A percentile compares a stretch with the other conserved stretches of the same genome.
Evolutionary conservation across 2,113 vertebrate species (phyloP).

Genomic region (Halcyon malimbica): DNA sequence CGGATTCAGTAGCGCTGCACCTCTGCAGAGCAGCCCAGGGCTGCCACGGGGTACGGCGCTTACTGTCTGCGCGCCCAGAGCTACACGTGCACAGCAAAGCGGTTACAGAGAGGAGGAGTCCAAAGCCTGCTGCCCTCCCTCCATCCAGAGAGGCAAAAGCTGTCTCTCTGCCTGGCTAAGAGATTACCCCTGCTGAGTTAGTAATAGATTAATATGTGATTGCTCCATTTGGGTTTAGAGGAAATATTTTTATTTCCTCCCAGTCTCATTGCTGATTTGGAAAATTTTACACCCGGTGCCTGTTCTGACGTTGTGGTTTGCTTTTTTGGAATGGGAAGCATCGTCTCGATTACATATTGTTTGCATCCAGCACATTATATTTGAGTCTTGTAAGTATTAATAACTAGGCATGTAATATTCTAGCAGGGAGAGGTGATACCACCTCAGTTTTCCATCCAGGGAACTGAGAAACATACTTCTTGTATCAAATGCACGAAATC

Average conservation of each 20-base stretch:
- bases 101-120: background rate
- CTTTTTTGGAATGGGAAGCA: background rate
- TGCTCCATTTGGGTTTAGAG: background rate
- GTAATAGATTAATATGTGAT: background rate
- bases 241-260: background rate
- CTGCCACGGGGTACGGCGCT: background rate
- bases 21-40: background rate
- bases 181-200: background rate
- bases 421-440: background rate
- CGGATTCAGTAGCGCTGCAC: background rate
- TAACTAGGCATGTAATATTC: background rate
- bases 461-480: background rate
- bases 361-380: background rate
- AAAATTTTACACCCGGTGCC: background rate
- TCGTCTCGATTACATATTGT: background rate
- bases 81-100: accelerated
- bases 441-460: accelerated
- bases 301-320: background rate
- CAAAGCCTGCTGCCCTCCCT: background rate
- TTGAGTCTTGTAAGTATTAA: background rate
- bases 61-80: background rate
- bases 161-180: background rate
- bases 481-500: background rate
- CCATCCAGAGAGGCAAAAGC: background rate
- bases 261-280: background rate